Conservation (phyloP, 2,888 invertebrate genomes). For the Philopedon plagiatum region DNA sequence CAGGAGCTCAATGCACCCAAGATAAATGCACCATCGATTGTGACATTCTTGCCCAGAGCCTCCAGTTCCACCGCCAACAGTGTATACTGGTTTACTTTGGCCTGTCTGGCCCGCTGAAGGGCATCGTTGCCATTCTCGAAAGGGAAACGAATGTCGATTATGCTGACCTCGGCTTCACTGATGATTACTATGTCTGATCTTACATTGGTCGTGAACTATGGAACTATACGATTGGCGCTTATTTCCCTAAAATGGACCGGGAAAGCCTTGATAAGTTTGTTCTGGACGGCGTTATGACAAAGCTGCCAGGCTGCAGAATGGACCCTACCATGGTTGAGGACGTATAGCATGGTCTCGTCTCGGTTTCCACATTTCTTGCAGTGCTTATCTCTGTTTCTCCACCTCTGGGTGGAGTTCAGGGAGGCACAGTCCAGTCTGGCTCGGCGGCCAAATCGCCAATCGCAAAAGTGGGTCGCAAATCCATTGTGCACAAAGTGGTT, state of each 20-base stretch:
- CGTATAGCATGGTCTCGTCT: slow-evolving; percentile 8
- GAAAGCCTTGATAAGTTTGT: not conserved
- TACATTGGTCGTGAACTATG: not conserved
- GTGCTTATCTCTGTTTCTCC: not conserved
- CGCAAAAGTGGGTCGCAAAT: slow-evolving; percentile 60
- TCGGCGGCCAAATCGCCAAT: slow-evolving; percentile 65
- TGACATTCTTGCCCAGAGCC: slow-evolving; percentile 2
- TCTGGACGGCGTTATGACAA: not conserved
- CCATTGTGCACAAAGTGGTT: slow-evolving; percentile 57
- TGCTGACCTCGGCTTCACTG: not conserved
- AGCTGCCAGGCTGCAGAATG: slow-evolving; percentile 17
- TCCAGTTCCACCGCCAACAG: not conserved
- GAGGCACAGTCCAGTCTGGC: slow-evolving; percentile 59
- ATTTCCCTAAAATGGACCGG: not conserved
- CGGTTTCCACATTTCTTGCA: not conserved
- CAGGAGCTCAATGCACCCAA: too few species aligned
- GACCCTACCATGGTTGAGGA: slow-evolving; percentile 5
- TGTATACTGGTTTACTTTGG: slow-evolving; percentile 10
- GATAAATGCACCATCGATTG: too few species aligned
- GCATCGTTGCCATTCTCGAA: slow-evolving; percentile 33
- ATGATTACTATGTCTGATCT: not conserved
- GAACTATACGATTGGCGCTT: not conserved
- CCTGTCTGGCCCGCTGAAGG: not conserved
- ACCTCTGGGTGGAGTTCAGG: not conserved
- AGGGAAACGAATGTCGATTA: slow-evolving; percentile 28